Conservation (phyloP, 2,888 invertebrate species). For the Corbicula japonica region DNA sequence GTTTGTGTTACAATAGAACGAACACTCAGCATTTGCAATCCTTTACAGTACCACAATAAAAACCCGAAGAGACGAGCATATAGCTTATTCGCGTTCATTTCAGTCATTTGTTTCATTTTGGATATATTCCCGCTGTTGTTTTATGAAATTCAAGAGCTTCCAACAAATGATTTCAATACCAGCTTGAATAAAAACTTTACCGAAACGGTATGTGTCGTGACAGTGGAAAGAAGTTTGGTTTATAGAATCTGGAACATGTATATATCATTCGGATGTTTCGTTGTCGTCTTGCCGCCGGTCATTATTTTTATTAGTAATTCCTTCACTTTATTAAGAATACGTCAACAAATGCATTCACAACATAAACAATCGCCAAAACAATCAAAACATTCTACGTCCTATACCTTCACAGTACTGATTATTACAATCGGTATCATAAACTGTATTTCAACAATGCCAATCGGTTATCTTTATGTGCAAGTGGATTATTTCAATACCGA, state of each 20-base stretch:
- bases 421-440: not conserved
- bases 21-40: not conserved
- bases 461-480: slow-evolving; percentile 6
- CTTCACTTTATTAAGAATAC: not conserved
- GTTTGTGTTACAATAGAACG: slow-evolving; percentile 5
- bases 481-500: not conserved
- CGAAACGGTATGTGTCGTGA: no score
- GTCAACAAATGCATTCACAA: not conserved
- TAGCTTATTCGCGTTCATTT: not conserved
- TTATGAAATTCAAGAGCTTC: not conserved
- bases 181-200: no score
- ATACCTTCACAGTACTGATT: not conserved
- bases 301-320: not conserved
- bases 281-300: not conserved
- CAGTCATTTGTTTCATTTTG: not conserved
- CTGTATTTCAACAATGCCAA: slow-evolving; percentile 11
- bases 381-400: not conserved
- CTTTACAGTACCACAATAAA: not conserved
- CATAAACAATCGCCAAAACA: not conserved
- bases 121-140: slow-evolving; percentile 4
- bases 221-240: no score
- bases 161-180: no score
- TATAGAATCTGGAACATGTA: slow-evolving; percentile 4
- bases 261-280: slow-evolving; percentile 11
- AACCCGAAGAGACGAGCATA: not conserved